Conservation (phyloP, 1,140 invertebrate species). For the Mamestra configurata region DNA sequence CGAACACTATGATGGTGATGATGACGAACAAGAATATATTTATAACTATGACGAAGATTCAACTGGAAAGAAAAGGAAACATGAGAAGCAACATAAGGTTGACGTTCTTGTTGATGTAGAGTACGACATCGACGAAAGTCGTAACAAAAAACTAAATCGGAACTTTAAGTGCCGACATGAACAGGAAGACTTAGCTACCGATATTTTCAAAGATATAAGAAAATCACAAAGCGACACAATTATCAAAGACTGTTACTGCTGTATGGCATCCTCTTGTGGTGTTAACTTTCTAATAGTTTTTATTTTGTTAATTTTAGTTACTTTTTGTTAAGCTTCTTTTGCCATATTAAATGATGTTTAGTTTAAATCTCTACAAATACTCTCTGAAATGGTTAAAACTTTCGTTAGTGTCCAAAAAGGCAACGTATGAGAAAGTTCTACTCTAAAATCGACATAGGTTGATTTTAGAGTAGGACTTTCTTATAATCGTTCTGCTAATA, state of each 20-base stretch:
- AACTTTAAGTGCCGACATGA: neutral
- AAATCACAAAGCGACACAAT: constrained; percentile 38
- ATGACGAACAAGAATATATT: neutral
- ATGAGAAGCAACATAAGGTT: neutral
- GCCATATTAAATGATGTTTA: neutral
- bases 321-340: constrained; percentile 17
- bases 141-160: neutral
- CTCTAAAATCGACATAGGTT: too few species aligned
- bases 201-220: constrained; percentile 42
- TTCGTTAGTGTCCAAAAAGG: too few species aligned
- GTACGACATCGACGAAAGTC: constrained; percentile 5
- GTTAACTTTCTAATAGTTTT: neutral
- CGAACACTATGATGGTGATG: constrained; percentile 38
- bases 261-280: constrained; percentile 20
- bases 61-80: neutral
- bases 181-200: constrained; percentile 23
- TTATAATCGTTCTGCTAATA: too few species aligned
- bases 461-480: too few species aligned
- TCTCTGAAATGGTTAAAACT: too few species aligned
- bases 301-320: neutral
- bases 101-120: constrained; percentile 25
- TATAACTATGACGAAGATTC: neutral
- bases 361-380: too few species aligned
- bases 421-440: too few species aligned
- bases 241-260: constrained; percentile 47